These are phyloP conservation scores for Pedicia rivosa DNA, from an alignment of 2,888 invertebrate genomes.

Conservation along the genomic window DNA sequence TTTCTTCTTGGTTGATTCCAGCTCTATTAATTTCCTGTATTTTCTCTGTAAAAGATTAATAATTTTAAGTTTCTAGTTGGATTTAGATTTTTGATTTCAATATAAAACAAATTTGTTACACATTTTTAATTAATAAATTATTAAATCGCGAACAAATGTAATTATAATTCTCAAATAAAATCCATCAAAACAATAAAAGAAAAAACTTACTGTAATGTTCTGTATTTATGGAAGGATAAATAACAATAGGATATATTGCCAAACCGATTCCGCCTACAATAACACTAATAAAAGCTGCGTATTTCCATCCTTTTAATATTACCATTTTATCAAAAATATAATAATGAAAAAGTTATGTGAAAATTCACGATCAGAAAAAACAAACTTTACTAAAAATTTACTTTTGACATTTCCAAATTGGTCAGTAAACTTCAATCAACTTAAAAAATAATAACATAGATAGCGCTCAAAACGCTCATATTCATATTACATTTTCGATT, in stretches of 20 bases:
- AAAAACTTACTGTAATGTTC: constrained; percentile 33
- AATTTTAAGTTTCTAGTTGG: constrained; percentile 4
- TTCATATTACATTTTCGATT: no score
- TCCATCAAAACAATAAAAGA: no score
- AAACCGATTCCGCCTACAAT: constrained; percentile 36
- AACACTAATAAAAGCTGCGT: constrained; percentile 36
- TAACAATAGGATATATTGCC: constrained; percentile 40
- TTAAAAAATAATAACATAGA: no score
- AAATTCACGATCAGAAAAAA: no score
- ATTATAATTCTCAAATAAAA: no score
- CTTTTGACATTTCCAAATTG: no score
- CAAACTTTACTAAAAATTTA: no score
- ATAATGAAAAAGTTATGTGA: no score
- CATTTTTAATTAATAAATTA: neutral
- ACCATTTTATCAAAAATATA: no score
- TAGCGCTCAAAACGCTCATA: no score
- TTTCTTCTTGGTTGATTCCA: constrained; percentile 34
- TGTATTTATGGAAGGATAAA: constrained; percentile 43
- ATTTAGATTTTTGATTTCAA: neutral
- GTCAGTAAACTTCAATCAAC: no score
- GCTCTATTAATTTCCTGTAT: constrained; percentile 33
- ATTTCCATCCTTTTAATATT: constrained; percentile 37
- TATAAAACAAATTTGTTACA: neutral
- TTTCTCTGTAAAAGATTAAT: constrained; percentile 22
- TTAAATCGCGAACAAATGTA: neutral